Percentiles rank a stretch among this genome's conserved stretches.
Conservation (phyloP, 2,113 vertebrate genomes). For the Benitochromis conjunctus region DNA sequence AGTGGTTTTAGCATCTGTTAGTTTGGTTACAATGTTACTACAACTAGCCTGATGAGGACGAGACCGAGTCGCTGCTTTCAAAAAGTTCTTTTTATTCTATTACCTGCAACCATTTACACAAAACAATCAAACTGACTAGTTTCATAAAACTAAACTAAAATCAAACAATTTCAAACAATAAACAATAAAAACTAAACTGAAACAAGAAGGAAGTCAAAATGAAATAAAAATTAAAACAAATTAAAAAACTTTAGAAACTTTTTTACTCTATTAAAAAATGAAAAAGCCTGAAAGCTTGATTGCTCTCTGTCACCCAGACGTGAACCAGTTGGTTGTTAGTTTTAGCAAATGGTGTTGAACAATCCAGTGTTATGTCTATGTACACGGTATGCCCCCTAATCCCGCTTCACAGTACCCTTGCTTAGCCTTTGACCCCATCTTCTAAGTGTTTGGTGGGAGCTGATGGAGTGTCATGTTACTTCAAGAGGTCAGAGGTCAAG, state of each 20-base stretch:
- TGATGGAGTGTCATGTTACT: slow-evolving; percentile 58
- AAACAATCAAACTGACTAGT: background rate
- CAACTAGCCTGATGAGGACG: background rate
- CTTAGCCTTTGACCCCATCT: slow-evolving; percentile 57
- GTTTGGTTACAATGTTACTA: background rate
- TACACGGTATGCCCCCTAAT: slow-evolving; percentile 45
- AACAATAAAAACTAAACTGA: background rate
- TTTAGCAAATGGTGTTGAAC: slow-evolving; percentile 18
- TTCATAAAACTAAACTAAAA: background rate
- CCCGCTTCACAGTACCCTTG: slow-evolving; percentile 37
- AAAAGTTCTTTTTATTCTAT: background rate
- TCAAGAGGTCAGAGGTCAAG: slow-evolving; percentile 41
- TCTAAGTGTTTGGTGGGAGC: slow-evolving; percentile 54
- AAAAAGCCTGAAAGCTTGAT: background rate
- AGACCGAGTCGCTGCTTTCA: background rate
- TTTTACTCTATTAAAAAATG: background rate
- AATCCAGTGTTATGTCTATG: slow-evolving; percentile 51
- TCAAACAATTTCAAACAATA: background rate
- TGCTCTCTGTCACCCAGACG: background rate
- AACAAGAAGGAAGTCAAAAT: background rate
- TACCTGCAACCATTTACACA: background rate
- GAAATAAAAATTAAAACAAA: background rate
- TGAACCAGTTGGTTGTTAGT: slow-evolving; percentile 5
- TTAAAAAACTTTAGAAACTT: background rate
- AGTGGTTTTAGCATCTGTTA: background rate